Evolutionary conservation across 2,113 vertebrate species (phyloP).

Genomic region (Nothocercus nigrocapillus): DNA sequence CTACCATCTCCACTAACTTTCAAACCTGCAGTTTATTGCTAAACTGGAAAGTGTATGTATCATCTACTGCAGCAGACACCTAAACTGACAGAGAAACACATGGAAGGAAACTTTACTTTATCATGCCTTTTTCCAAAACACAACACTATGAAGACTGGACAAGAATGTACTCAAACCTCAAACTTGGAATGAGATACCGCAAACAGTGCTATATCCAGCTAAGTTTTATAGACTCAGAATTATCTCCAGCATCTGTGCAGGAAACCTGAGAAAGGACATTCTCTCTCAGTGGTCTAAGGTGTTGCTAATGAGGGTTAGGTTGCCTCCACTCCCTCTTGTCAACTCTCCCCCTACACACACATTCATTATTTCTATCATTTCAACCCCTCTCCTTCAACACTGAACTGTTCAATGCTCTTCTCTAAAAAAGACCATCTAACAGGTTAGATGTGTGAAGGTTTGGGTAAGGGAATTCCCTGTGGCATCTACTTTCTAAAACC

Average conservation of each 20-base stretch:
- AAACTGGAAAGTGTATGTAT: neutral
- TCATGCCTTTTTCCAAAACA: neutral
- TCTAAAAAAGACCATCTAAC: neutral
- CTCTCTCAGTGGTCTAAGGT: conserved; percentile 21
- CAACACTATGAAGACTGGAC: conserved; percentile 12
- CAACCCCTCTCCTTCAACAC: neutral
- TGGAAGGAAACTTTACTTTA: neutral
- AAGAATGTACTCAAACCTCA: conserved; percentile 27
- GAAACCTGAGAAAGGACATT: conserved; percentile 67
- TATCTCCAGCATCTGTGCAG: conserved; percentile 55
- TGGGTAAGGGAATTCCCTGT: neutral
- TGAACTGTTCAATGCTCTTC: neutral
- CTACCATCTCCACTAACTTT: neutral
- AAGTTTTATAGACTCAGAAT: conserved; percentile 52
- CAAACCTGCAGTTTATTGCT: neutral
- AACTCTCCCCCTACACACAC: neutral
- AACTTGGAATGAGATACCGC: conserved; percentile 28
- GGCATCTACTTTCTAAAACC: neutral
- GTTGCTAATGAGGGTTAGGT: conserved; percentile 53
- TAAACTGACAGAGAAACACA: neutral
- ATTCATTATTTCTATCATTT: neutral
- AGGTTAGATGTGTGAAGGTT: neutral
- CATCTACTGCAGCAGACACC: neutral
- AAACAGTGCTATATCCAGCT: conserved; percentile 41
- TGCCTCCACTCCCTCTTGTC: conserved; percentile 18